Evolutionary conservation across 1,140 invertebrate species (phyloP).

Genomic region (Zeugodacus cucurbitae): DNA sequence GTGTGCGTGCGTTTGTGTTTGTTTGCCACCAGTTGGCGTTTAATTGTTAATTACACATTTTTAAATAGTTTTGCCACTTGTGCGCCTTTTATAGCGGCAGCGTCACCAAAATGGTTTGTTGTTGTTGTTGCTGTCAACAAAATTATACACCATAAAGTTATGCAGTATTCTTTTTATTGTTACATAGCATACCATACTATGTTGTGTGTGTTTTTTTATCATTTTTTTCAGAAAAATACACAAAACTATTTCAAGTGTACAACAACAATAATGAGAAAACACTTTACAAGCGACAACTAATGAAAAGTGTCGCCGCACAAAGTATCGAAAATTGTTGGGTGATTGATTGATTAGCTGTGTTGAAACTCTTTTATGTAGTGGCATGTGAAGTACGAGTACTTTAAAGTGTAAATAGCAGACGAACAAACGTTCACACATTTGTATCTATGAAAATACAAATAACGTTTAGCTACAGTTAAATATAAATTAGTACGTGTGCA

Average conservation of each 20-base stretch:
- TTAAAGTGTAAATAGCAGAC: background rate
- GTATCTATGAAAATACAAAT: background rate
- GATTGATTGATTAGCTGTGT: background rate
- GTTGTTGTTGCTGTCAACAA: background rate
- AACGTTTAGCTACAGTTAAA: background rate
- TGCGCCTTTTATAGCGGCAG: background rate
- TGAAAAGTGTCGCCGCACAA: background rate
- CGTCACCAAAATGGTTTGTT: background rate
- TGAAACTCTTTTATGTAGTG: background rate
- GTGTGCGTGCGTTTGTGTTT: background rate
- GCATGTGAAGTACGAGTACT: background rate
- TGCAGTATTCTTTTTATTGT: background rate
- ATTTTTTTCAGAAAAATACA: background rate
- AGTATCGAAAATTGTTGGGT: background rate
- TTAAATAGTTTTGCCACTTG: background rate
- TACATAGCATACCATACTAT: background rate
- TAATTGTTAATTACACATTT: constrained; percentile 16
- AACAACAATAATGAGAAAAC: background rate
- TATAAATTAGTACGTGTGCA: background rate
- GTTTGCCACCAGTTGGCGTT: background rate
- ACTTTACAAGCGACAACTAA: background rate
- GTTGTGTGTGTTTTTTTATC: background rate
- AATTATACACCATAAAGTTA: background rate
- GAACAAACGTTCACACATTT: background rate
- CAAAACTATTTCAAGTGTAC: background rate